Conservation (phyloP, 2,888 invertebrate species). For the Plagodis dolabraria region DNA sequence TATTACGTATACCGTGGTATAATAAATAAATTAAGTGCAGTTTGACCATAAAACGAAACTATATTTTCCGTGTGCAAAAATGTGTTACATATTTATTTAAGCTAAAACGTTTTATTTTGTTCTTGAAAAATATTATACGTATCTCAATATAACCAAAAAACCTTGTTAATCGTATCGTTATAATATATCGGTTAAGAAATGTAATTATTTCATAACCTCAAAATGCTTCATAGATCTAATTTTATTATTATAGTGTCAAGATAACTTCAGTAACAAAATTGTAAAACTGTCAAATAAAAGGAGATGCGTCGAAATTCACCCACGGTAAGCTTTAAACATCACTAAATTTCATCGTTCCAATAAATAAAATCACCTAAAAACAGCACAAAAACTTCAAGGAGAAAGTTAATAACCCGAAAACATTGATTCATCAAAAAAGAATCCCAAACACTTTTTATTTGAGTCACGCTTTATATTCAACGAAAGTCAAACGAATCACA, state of each 20-base stretch:
- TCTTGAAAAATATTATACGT: not conserved
- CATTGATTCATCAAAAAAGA: conserved; percentile 19
- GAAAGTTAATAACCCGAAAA: conserved; percentile 12
- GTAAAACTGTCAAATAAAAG: not conserved
- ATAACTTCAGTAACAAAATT: too few species aligned
- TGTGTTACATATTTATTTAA: not conserved
- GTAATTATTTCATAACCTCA: too few species aligned
- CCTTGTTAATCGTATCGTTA: too few species aligned
- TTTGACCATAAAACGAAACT: not conserved
- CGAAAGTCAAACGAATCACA: conserved; percentile 8
- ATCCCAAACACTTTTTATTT: conserved; percentile 13
- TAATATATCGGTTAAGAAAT: too few species aligned
- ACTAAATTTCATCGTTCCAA: conserved; percentile 14
- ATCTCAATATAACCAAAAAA: too few species aligned
- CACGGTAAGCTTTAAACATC: conserved; percentile 8
- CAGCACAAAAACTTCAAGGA: conserved; percentile 18
- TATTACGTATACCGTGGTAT: too few species aligned
- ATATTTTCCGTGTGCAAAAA: not conserved
- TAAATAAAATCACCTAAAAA: conserved; percentile 22
- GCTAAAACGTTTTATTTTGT: not conserved
- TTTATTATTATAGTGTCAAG: too few species aligned
- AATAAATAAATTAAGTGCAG: not conserved
- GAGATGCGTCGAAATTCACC: not conserved
- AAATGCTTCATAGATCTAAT: too few species aligned
- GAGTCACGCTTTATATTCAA: conserved; percentile 14